Base-by-base conservation (phyloP, 2,113 vertebrate genomes). In the Enhydra lutris region DNA sequence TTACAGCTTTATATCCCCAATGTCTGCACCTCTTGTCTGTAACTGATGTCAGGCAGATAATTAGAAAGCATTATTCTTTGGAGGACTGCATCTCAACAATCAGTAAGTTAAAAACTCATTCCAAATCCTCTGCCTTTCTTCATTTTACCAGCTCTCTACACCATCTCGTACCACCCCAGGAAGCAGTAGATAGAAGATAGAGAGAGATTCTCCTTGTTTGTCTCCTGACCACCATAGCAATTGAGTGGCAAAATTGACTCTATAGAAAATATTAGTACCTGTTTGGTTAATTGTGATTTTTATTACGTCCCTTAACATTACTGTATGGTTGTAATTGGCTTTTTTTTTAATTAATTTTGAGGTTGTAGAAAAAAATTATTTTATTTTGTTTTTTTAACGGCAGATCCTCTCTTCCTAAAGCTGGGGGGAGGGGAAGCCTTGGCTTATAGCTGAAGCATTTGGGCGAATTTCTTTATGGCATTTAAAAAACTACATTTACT, bases 401-500 rank as follows among this genome's bases (percentile, higher is more conserved):
- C 34, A 90, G 17, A 94, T 82, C 34, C 24, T 65, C 4, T 87
- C 12, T 89, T 47, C 31, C 42, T 91, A 45, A 71, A 39, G 15
- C 57, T 69, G 7, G n/a, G 31, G 2, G n/a, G 11, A 73, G 45
- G 67, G 8, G 65, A 59, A 8, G 8, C 23, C 26, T 26, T 52
- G 84, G 69, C 78, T 97, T 85, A 8, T 92, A 93, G 78, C 76
- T 0, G 1, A 94, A 84, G 89, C 96, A 86, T 96, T 98, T 97
- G 67, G 96, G 76, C 26, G 94, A 82, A 95, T 52, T 15, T 95
- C 85, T 97, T 98, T 93, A 96, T 7, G 47, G 29, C 69, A 97
- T 86, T 73, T 95, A 23, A 95, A 97, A 97, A 98, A 47, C 39
- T 91, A 15, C 74, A 14, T 93, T 98, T 97, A 73, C 78, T 94